Evolutionary conservation across 1,140 invertebrate genomes (phyloP).

Genomic region (Oedothorax gibbosus): DNA sequence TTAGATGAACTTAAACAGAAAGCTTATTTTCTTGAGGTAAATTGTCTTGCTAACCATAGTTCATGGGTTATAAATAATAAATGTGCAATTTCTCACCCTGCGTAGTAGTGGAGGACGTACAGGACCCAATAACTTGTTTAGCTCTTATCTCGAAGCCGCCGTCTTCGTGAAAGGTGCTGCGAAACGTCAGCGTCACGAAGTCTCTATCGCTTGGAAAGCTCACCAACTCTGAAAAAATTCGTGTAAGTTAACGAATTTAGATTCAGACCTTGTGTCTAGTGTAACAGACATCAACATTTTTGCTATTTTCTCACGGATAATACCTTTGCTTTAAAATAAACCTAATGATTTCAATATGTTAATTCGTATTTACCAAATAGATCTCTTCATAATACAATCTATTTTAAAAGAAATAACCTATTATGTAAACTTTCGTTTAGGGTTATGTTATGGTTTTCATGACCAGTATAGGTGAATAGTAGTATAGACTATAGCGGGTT

Average conservation of each 20-base stretch:
- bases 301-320: too few relatives aligned
- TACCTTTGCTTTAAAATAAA: too few relatives aligned
- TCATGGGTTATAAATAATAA: neutral
- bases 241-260: neutral
- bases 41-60: neutral
- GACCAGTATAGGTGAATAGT: too few relatives aligned
- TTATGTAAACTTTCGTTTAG: too few relatives aligned
- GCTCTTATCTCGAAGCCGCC: constrained; percentile 42
- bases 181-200: constrained; percentile 17
- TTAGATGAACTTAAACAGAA: neutral
- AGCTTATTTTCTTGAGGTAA: neutral
- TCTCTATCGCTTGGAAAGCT: constrained; percentile 23
- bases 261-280: too few relatives aligned
- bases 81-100: constrained; percentile 6
- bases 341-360: too few relatives aligned
- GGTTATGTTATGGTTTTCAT: too few relatives aligned
- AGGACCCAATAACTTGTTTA: constrained; percentile 24
- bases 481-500: too few relatives aligned
- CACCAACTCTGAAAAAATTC: constrained; percentile 39
- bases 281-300: too few relatives aligned
- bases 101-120: neutral
- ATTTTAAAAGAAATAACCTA: too few relatives aligned
- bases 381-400: too few relatives aligned
- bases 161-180: constrained; percentile 33
- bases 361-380: too few relatives aligned